Evolutionary conservation across 2,113 vertebrate species (phyloP), one percentile per base, ranked within the genome.

Genomic region (Anoplopoma fimbria): DNA sequence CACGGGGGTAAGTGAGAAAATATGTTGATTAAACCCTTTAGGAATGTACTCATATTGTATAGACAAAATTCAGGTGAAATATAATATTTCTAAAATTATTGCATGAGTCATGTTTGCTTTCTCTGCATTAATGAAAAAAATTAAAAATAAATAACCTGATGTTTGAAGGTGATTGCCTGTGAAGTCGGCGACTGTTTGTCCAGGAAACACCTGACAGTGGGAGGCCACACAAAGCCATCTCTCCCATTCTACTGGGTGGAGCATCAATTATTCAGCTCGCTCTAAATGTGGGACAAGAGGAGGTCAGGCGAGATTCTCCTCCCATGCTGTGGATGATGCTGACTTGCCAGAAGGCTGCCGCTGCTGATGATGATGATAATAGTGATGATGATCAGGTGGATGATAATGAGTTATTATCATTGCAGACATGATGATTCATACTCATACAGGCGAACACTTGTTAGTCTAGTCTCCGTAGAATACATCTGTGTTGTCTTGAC

Each of bases 211-310:
- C 87, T 85, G 84, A 83, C 83, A 72, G 55, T 19, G 47, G 75
- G 79, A 89, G 70, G 89, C 73, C 83, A 69, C 81, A 87, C 84
- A 74, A 75, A 79, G 82, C 69, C 23, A 17, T 64, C 74, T 79
- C 69, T 85, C 61, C 68, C 65, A 31, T 80, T 87, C 73, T 72
- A 45, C 85, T 49, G 73, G 33, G 75, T 75, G 53, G 84, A 69
- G 34, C 80, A 92, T 92, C 75, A 90, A 90, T 89, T 87, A 91
- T 92, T 93, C 82, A 90, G 72, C 75, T 47, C 0, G 9, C 75
- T 87, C 74, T 88, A 81, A 91, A 92, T 90, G 88, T 91, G 85
- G 91, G 87, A 91, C 87, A 82, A 75, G 76, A 79, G 85, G 83
- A 86, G 85, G 86, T 88, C 83, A 89, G 86, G 72, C 10, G 21